Conservation (phyloP, 2,888 invertebrate species). For the Diplazon laetatorius region DNA sequence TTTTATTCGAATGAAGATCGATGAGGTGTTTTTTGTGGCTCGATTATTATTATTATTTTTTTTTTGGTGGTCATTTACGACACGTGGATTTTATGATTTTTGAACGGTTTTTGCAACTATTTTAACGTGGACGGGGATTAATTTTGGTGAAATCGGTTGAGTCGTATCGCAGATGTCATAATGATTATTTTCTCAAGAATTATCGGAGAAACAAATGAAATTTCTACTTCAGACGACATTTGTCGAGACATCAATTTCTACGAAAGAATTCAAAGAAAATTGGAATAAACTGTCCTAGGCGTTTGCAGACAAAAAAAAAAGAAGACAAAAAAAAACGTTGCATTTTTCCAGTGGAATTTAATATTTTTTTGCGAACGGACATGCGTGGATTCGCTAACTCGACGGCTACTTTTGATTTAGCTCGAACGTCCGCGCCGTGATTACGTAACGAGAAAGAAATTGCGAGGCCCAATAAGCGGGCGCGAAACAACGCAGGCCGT, state of each 20-base stretch:
- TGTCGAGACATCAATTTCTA: not conserved
- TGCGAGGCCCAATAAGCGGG: slow-evolving; percentile 18
- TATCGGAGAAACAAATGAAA: not conserved
- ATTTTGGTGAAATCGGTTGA: too few species aligned
- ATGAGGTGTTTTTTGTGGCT: too few species aligned
- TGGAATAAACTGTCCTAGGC: not conserved
- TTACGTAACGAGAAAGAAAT: slow-evolving; percentile 63
- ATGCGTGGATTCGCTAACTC: not conserved
- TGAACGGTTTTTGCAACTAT: too few species aligned
- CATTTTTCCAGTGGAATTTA: slow-evolving; percentile 12
- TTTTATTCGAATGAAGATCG: too few species aligned
- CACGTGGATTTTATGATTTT: too few species aligned
- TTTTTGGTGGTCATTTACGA: too few species aligned
- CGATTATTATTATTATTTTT: too few species aligned
- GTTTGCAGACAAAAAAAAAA: not conserved
- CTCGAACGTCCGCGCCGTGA: not conserved
- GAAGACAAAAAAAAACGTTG: not conserved
- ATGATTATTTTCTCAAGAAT: too few species aligned
- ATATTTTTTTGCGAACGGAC: not conserved
- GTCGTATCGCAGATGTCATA: too few species aligned
- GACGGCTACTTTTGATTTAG: not conserved
- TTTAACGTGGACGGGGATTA: too few species aligned
- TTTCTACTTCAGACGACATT: not conserved
- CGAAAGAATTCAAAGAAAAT: not conserved
- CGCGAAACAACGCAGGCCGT: slow-evolving; percentile 15